phyloP scores from a whole-genome alignment of 2,888 invertebrate species.

The Cerceris rybyensis region DNA sequence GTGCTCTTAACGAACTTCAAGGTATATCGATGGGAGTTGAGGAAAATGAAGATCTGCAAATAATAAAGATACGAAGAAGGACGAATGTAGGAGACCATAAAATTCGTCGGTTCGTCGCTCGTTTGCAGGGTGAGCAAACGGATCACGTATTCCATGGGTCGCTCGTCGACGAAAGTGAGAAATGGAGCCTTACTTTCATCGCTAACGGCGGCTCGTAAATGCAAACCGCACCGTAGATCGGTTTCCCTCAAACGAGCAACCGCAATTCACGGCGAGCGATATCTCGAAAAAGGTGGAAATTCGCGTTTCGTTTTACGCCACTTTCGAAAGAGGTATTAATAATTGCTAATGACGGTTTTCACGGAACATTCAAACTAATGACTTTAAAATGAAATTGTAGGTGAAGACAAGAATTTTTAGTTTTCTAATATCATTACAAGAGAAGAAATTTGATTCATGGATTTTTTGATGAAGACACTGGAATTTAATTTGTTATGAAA shows the following conservation, averaged over 20 bases:
- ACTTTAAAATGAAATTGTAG: no score
- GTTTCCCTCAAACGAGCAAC: slow-evolving; percentile 14
- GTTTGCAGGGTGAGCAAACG: neutral
- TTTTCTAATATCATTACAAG: no score
- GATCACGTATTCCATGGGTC: neutral
- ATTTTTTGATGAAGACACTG: no score
- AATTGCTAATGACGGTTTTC: neutral
- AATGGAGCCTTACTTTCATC: neutral
- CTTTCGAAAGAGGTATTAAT: neutral
- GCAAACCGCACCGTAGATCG: slow-evolving; percentile 1
- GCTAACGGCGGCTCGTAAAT: slow-evolving; percentile 15
- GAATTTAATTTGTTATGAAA: no score
- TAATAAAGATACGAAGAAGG: neutral
- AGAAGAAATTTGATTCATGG: no score
- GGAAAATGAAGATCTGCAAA: slow-evolving; percentile 1
- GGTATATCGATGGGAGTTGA: neutral
- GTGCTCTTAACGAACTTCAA: neutral
- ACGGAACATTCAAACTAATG: neutral
- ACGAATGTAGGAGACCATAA: neutral
- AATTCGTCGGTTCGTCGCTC: slow-evolving; percentile 15
- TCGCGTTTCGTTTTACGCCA: neutral
- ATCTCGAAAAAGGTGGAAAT: neutral
- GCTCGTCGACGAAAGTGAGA: neutral
- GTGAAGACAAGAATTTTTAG: no score
- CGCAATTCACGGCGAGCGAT: slow-evolving; percentile 4